Evolutionary conservation across 2,113 vertebrate genomes (phyloP).

Genomic region (Paramormyrops kingsleyae): DNA sequence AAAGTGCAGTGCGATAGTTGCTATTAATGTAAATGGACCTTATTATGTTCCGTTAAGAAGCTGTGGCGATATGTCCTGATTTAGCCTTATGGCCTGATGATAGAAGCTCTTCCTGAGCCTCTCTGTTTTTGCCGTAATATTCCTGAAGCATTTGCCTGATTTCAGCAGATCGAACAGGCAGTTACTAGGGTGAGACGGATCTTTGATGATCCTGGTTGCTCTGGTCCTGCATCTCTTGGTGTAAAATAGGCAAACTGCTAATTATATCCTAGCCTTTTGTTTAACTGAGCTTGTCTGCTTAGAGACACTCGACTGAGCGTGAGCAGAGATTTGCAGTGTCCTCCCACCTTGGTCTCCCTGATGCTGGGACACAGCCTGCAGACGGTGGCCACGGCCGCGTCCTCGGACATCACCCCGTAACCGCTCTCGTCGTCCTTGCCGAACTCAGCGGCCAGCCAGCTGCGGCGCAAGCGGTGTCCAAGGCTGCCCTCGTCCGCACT

Average conservation of each 20-base stretch:
- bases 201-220: too few relatives aligned
- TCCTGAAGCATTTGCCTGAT: too few relatives aligned
- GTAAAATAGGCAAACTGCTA: neutral
- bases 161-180: too few relatives aligned
- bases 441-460: conserved; percentile 81
- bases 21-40: neutral
- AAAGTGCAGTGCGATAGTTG: too few relatives aligned
- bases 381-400: conserved; percentile 78
- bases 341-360: conserved; percentile 81
- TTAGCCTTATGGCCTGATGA: too few relatives aligned
- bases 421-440: conserved; percentile 79
- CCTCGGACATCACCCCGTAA: conserved; percentile 84
- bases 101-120: too few relatives aligned
- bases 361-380: conserved; percentile 83
- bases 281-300: neutral
- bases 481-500: conserved; percentile 63
- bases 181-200: too few relatives aligned
- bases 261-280: neutral
- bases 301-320: neutral
- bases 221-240: too few relatives aligned
- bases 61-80: too few relatives aligned
- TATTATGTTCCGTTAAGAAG: too few relatives aligned
- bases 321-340: neutral
- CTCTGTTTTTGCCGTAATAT: too few relatives aligned
- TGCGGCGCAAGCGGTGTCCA: conserved; percentile 71